These are phyloP conservation scores for Distichodus sexfasciatus DNA, from an alignment of 2,797 vertebrate genomes.

Conservation along the genomic window DNA sequence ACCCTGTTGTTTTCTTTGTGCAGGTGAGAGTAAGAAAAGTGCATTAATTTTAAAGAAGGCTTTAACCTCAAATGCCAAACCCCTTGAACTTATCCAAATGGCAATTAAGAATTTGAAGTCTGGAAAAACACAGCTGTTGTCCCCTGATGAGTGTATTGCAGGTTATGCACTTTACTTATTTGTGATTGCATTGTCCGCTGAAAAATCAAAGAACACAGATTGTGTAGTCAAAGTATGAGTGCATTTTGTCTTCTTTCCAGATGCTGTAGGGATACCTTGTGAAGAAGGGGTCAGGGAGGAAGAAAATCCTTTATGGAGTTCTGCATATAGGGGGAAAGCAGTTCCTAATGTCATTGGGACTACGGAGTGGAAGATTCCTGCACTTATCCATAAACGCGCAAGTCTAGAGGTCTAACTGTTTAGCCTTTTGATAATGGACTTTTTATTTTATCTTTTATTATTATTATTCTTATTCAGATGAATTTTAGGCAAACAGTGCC, in stretches of 20 bases:
- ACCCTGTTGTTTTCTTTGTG: neutral
- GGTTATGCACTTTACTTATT: conserved; percentile 43
- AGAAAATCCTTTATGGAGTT: conserved; percentile 48
- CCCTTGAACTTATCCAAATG: conserved; percentile 79
- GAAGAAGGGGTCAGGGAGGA: conserved; percentile 44
- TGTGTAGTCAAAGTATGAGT: neutral
- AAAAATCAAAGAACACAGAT: neutral
- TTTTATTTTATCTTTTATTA: neutral
- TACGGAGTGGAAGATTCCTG: conserved; percentile 69
- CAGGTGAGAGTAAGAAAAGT: conserved; percentile 86
- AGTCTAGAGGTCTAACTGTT: conserved; percentile 68
- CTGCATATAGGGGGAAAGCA: conserved; percentile 50
- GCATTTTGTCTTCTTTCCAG: conserved; percentile 25
- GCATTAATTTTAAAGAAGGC: conserved; percentile 90
- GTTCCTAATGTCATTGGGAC: conserved; percentile 57
- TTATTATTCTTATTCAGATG: neutral
- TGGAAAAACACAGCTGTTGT: conserved; percentile 77
- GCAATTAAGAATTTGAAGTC: conserved; percentile 83
- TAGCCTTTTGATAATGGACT: too few species aligned
- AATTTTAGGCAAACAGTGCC: neutral
- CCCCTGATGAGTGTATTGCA: conserved; percentile 69
- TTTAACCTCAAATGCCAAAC: conserved; percentile 75
- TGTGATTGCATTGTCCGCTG: neutral
- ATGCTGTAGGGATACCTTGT: conserved; percentile 17
- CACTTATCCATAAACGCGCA: conserved; percentile 50